A percentile compares a stretch with the other conserved stretches of the same genome.
Evolutionary conservation across 2,797 vertebrate genomes (phyloP).

Genomic region (Sebastes dallii): DNA sequence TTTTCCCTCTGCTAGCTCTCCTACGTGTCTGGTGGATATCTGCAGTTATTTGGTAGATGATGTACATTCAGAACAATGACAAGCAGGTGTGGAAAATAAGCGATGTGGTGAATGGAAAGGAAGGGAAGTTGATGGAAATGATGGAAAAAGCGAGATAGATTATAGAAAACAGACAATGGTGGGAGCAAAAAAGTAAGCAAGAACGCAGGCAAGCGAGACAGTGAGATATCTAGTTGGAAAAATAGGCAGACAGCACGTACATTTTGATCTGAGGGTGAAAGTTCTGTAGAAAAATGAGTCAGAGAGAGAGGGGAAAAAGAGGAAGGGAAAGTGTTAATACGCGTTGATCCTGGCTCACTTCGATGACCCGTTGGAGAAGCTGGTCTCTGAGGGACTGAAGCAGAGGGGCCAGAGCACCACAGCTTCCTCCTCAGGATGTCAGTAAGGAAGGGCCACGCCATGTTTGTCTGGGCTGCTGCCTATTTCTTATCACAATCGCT

Average conservation of each 20-base stretch:
- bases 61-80: constrained; percentile 54
- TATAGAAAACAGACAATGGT: constrained; percentile 25
- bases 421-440: constrained; percentile 82
- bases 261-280: background rate
- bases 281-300: constrained; percentile 13
- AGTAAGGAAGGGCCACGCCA: constrained; percentile 77
- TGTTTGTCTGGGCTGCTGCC: constrained; percentile 77
- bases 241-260: background rate
- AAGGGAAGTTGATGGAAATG: constrained; percentile 36
- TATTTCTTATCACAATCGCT: constrained; percentile 64
- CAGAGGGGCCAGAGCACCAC: constrained; percentile 59
- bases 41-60: constrained; percentile 59
- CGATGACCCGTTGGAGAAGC: constrained; percentile 48
- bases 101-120: constrained; percentile 24
- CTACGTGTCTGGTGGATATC: constrained; percentile 59
- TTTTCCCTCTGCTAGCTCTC: constrained; percentile 40
- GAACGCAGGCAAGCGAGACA: background rate
- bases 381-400: constrained; percentile 58
- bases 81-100: constrained; percentile 72
- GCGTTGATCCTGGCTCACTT: constrained; percentile 39
- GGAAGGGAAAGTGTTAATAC: constrained; percentile 58
- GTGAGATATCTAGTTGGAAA: background rate
- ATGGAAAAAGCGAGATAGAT: constrained; percentile 23
- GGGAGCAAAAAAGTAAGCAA: background rate
- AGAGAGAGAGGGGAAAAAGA: background rate